phyloP scores from a whole-genome alignment of 2,113 vertebrate species.

The Tenrec ecaudatus region DNA sequence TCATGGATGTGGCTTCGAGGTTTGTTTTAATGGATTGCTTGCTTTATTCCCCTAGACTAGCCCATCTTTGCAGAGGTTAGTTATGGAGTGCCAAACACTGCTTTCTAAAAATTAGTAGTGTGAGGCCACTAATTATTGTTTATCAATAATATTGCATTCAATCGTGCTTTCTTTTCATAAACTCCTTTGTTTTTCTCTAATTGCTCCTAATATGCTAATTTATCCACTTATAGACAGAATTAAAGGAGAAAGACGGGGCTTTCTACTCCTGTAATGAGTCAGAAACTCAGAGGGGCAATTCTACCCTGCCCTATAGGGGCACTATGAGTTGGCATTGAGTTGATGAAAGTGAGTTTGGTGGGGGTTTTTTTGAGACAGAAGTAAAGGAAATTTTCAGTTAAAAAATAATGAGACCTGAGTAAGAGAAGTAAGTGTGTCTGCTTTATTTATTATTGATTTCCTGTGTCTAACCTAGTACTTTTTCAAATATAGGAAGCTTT shows the following conservation, averaged over 20 bases:
- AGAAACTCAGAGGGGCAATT: too few species aligned
- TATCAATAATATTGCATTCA: not conserved
- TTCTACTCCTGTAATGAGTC: too few species aligned
- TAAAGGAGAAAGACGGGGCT: too few species aligned
- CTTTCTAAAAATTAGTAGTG: not conserved
- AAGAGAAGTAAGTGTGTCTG: not conserved
- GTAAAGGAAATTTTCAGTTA: conserved; percentile 12
- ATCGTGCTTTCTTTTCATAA: too few species aligned
- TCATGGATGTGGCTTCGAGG: not conserved
- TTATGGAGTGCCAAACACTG: not conserved
- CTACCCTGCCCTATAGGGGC: too few species aligned
- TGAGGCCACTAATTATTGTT: not conserved
- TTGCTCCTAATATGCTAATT: too few species aligned
- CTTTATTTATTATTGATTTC: conserved; percentile 24
- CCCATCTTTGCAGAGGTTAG: not conserved
- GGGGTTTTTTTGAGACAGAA: conserved; percentile 9
- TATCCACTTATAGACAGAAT: too few species aligned
- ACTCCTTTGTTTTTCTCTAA: too few species aligned
- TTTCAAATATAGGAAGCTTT: not conserved
- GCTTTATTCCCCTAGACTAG: not conserved
- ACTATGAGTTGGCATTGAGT: too few species aligned
- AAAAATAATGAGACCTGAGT: not conserved
- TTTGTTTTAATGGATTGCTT: not conserved
- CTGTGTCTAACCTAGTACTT: not conserved
- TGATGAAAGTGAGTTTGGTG: not conserved